Evolutionary conservation across 1,140 invertebrate genomes (phyloP).

Genomic region (Branchinecta lynchi): DNA sequence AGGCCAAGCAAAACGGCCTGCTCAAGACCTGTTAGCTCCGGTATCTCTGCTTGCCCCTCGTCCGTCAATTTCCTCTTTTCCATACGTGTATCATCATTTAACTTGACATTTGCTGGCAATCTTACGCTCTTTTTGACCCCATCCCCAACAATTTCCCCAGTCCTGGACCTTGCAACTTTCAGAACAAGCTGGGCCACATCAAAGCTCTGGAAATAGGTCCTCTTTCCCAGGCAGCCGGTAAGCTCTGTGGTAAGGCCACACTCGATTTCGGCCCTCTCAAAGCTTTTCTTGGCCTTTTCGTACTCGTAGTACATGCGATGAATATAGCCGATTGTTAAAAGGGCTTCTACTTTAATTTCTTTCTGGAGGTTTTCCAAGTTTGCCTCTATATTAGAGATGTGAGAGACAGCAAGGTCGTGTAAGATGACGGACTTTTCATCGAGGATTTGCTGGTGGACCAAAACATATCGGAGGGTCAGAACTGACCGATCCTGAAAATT

Average conservation of each 20-base stretch:
- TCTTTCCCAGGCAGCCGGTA: slow-evolving; percentile 60
- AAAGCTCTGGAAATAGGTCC: slow-evolving; percentile 71
- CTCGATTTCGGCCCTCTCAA: slow-evolving; percentile 42
- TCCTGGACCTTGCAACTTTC: slow-evolving; percentile 37
- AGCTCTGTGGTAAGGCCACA: slow-evolving; percentile 43
- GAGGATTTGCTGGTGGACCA: slow-evolving; percentile 53
- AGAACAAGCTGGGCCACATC: slow-evolving; percentile 64
- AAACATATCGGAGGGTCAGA: slow-evolving; percentile 44
- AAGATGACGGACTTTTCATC: slow-evolving; percentile 51
- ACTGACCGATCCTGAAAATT: not conserved
- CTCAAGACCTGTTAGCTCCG: slow-evolving; percentile 49
- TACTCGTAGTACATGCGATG: slow-evolving; percentile 57
- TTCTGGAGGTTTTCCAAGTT: slow-evolving; percentile 37
- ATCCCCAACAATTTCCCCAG: slow-evolving; percentile 19
- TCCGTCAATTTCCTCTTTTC: slow-evolving; percentile 56
- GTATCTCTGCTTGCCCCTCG: slow-evolving; percentile 35
- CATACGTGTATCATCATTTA: slow-evolving; percentile 70
- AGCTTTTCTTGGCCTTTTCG: slow-evolving; percentile 45
- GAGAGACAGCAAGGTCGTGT: slow-evolving; percentile 41
- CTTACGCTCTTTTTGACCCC: slow-evolving; percentile 23
- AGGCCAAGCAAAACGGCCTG: slow-evolving; percentile 55
- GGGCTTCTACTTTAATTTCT: slow-evolving; percentile 34
- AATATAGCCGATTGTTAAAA: slow-evolving; percentile 40
- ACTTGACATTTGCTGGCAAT: slow-evolving; percentile 36
- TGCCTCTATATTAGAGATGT: slow-evolving; percentile 37